These are phyloP conservation scores for Petroica traversi DNA, from an alignment of 2,113 vertebrate genomes.

Conservation along the genomic window DNA sequence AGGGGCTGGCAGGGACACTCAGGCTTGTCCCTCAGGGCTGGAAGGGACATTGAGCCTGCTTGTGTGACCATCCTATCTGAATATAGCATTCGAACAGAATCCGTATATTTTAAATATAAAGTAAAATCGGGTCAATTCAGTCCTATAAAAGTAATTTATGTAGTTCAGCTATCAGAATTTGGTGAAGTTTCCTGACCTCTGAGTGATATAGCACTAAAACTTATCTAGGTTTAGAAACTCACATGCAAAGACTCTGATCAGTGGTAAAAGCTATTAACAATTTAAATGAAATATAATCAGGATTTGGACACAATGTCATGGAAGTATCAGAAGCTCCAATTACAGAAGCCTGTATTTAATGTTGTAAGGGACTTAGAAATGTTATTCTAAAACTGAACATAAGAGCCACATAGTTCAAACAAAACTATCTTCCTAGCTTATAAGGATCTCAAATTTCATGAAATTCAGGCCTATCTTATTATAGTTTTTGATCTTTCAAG, in stretches of 20 bases:
- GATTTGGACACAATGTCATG: neutral
- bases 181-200: neutral
- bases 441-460: neutral
- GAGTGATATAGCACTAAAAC: neutral
- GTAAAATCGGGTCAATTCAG: neutral
- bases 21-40: neutral
- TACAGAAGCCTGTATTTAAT: slow-evolving; percentile 6
- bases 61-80: neutral
- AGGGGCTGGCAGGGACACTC: neutral
- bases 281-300: slow-evolving; percentile 11
- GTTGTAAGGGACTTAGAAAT: neutral
- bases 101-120: neutral
- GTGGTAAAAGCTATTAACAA: neutral
- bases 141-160: neutral
- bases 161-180: neutral
- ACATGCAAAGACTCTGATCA: neutral
- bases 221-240: neutral
- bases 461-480: neutral
- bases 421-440: slow-evolving; percentile 5
- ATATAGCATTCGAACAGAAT: neutral
- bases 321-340: neutral
- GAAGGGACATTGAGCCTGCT: neutral
- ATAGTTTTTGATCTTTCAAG: slow-evolving; percentile 5
- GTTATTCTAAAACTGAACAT: neutral
- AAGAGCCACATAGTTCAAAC: neutral